Evolutionary conservation across 2,113 vertebrate species (phyloP).

Genomic region (Sylvia atricapilla): DNA sequence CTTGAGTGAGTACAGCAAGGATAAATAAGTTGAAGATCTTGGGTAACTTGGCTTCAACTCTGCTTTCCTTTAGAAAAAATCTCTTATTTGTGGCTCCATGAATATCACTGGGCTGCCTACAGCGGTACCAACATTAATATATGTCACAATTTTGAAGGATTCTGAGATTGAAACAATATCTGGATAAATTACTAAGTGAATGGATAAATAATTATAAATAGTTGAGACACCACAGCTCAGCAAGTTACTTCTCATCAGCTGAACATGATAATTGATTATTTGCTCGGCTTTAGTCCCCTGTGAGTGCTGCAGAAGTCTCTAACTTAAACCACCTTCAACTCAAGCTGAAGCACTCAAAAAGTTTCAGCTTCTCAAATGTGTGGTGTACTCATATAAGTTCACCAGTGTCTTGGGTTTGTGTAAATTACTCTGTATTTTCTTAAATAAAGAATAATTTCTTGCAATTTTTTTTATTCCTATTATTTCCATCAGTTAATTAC

Average conservation of each 20-base stretch:
- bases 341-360: background rate
- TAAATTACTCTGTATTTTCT: background rate
- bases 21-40: slow-evolving; percentile 12
- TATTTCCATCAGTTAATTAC: background rate
- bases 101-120: slow-evolving; percentile 6
- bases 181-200: background rate
- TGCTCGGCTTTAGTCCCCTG: background rate
- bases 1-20: background rate
- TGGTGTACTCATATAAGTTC: background rate
- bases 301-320: background rate
- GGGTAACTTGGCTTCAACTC: background rate
- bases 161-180: background rate
- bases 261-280: background rate
- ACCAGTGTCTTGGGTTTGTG: background rate
- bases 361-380: background rate
- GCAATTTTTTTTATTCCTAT: background rate
- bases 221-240: background rate
- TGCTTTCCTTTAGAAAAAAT: background rate
- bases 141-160: background rate
- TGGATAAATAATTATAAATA: background rate
- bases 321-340: background rate
- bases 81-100: background rate
- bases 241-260: background rate
- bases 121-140: slow-evolving; percentile 5
- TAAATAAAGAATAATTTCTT: background rate